Percentiles rank a stretch among this genome's conserved stretches.
Conservation (phyloP, 1,140 invertebrate genomes). For the Charaxes varanes region DNA sequence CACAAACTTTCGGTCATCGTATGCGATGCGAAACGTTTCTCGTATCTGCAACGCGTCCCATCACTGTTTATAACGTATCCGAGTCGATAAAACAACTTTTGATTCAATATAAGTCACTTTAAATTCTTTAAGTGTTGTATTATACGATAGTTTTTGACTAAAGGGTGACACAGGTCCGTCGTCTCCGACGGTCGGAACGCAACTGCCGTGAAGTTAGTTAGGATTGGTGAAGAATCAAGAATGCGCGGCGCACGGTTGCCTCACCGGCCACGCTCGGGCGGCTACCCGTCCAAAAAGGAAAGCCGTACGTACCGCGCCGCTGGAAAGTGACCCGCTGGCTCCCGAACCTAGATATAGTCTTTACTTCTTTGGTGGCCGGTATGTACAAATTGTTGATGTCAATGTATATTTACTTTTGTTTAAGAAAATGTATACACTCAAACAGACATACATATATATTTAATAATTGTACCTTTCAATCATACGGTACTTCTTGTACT, state of each 20-base stretch:
- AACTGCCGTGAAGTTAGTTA: slow-evolving; percentile 62
- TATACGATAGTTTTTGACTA: slow-evolving; percentile 48
- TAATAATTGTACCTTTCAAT: no score
- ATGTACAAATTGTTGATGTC: no score
- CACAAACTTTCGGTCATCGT: slow-evolving; percentile 64
- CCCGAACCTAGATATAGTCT: slow-evolving; percentile 20
- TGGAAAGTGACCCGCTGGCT: slow-evolving; percentile 4
- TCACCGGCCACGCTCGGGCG: slow-evolving; percentile 48
- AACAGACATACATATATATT: no score
- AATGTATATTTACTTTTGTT: no score
- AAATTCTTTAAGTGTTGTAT: slow-evolving; percentile 52
- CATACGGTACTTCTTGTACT: no score
- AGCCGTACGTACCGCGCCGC: slow-evolving; percentile 15
- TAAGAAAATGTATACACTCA: no score
- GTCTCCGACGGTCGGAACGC: slow-evolving; percentile 38
- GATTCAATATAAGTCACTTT: slow-evolving; percentile 45
- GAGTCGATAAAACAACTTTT: slow-evolving; percentile 21
- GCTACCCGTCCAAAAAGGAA: slow-evolving; percentile 36
- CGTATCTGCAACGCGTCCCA: slow-evolving; percentile 31
- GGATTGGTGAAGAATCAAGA: slow-evolving; percentile 67
- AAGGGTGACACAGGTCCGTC: slow-evolving; percentile 40
- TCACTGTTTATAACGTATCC: slow-evolving; percentile 32
- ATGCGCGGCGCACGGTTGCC: slow-evolving; percentile 68
- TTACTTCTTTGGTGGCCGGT: no score
- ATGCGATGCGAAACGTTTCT: slow-evolving; percentile 23